A percentile compares a stretch with the other conserved stretches of the same genome.
phyloP scores from a whole-genome alignment of 35 echinoderm and acorn worm species.

The Apostichopus californicus region DNA sequence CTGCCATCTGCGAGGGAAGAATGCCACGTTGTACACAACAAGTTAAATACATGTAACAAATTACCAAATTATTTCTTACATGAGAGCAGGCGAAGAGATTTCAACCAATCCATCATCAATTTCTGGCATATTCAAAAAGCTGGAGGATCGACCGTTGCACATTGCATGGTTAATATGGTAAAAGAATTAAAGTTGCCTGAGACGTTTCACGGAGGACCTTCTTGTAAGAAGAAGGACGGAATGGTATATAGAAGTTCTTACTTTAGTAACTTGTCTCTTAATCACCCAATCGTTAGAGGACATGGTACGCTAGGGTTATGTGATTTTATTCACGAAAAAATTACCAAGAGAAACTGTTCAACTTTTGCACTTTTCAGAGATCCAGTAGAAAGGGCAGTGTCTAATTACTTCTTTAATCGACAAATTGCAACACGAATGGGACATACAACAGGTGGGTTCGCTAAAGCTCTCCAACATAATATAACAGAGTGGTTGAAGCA shows the following conservation, averaged over 20 bases:
- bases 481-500: not conserved
- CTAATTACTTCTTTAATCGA: conserved; percentile 17
- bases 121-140: conserved; percentile 25
- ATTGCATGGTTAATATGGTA: not conserved
- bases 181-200: too few species aligned
- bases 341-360: not conserved
- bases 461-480: not conserved
- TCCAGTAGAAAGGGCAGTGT: conserved; percentile 10
- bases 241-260: too few species aligned
- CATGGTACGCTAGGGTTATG: conserved; percentile 11
- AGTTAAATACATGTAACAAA: conserved; percentile 2
- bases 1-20: too few species aligned
- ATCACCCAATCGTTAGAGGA: not conserved
- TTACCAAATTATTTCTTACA: conserved; percentile 20
- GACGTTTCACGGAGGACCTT: too few species aligned
- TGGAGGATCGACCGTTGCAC: not conserved
- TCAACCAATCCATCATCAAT: not conserved
- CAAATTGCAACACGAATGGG: not conserved
- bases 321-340: conserved; percentile 20
- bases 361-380: conserved; percentile 15
- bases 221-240: too few species aligned
- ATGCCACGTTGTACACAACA: not conserved
- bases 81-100: not conserved
- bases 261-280: too few species aligned
- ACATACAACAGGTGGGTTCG: not conserved